Evolutionary conservation across 1,140 invertebrate genomes (phyloP), one percentile per base, ranked within the genome.

Genomic region (Panagrolaimus sp.): DNA sequence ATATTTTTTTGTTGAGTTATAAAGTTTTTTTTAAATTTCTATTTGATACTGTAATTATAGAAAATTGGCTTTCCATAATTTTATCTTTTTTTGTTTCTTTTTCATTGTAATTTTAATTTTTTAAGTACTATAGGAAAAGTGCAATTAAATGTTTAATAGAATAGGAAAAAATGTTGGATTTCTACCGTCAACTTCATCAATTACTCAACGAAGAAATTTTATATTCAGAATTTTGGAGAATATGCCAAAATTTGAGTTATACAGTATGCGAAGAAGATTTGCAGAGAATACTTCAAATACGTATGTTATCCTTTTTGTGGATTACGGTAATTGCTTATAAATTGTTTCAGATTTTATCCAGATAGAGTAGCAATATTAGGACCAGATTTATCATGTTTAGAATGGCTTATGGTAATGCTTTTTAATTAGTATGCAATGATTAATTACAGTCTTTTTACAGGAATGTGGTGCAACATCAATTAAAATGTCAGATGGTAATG

Each of bases 381-480:
- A 9, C 79, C 79, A 1, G 79, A 81, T 69, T 68, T 81, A 13
- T 76, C 79, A 0, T 82, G 80, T 66, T 63, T 81, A 0, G 80
- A 82, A 68, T 81, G 79, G 79, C 64, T 79, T 9, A 82, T 81
- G 80, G 78, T 81, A 42, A 77, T 38, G 31, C 2, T 38, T 38
- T 38, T 4, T 38, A n/a, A 38, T 38, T 38, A 7, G 7, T 38
- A 38, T 38, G 31, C 2, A 38, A 38, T n/a, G n/a, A n/a, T n/a
- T n/a, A n/a, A n/a, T n/a, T 38, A 38, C 31, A 38, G 31, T 38
- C 7, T 7, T 38, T 38, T 38, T 38, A 38, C 31, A 38, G 31
- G 31, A 38, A 7, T 38, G 31, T 38, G 79, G 79, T 31, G 66
- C 79, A 14, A 77, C 80, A 7, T 64, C 64, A 23, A 76, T 81